phyloP scores from a whole-genome alignment of 2,797 vertebrate genomes.

The Otus scops region DNA sequence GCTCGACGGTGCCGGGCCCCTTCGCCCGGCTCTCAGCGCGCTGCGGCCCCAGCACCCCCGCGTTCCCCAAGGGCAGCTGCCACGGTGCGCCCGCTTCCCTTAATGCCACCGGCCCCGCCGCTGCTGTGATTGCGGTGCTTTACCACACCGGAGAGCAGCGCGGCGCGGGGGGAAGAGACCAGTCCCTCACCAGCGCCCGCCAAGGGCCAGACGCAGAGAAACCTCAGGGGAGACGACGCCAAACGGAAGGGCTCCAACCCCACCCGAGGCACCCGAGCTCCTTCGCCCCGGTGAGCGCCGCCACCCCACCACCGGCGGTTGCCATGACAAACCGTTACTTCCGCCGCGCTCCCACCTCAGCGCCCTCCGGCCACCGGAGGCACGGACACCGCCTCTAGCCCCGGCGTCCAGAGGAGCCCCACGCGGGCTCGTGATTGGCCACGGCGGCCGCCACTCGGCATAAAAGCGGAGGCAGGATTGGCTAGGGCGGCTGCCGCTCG shows the following conservation, averaged over 20 bases:
- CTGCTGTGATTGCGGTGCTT: background rate
- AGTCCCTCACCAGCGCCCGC: background rate
- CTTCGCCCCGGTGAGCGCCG: background rate
- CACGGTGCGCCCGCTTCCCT: background rate
- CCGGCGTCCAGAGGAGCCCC: too few relatives aligned
- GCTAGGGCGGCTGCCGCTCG: background rate
- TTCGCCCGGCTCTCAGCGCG: too few relatives aligned
- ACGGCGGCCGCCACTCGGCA: background rate
- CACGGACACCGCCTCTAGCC: background rate
- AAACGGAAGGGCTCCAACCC: background rate
- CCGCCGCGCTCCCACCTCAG: background rate
- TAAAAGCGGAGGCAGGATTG: background rate
- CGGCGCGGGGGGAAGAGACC: background rate
- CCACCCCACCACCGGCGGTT: background rate
- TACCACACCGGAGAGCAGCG: too few relatives aligned
- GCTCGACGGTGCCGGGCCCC: background rate
- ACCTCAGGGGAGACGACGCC: background rate
- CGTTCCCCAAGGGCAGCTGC: background rate
- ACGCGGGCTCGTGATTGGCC: background rate
- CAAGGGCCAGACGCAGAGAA: too few relatives aligned
- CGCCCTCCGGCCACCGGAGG: background rate
- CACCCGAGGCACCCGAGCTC: too few relatives aligned
- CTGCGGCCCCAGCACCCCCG: background rate
- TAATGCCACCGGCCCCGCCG: background rate
- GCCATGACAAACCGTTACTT: conserved; percentile 12